Base-by-base conservation (phyloP, 2,113 vertebrate species). In the Entomyzon cyanotis region DNA sequence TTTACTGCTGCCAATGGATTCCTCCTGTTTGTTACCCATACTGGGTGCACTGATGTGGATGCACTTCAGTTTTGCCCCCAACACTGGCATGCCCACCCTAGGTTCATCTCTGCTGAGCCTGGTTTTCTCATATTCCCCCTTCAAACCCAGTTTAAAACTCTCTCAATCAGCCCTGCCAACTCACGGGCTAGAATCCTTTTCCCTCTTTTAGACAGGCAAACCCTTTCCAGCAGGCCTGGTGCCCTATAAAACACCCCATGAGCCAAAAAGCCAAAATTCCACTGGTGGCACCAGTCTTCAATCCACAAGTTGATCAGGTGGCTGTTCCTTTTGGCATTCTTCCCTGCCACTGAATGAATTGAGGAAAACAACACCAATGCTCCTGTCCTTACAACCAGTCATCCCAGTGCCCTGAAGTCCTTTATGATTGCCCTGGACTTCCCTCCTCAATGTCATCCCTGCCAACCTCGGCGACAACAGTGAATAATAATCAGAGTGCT, bases 61-160 rank as follows among this genome's bases (percentile, higher is more conserved):
- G 53, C 25, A n/a, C 20, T 22, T 46, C 53, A 68, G 28, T 53
- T 60, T 60, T 20, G 46, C 5, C 11, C 44, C 11, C 39, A 53
- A 0, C 0, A 1, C 33, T 53, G 27, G 33, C 33, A 27, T 39
- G 19, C 10, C 4, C 30, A 21, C 20, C 59, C 24, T 30, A 39
- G 23, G 19, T 20, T 75, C 20, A 30, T 31, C 20, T 68, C 46
- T 67, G 20, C 53, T 67, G 16, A n/a, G 60, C 12, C n/a, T 46
- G 30, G 9, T 53, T 74, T 60, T 60, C 18, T 30, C n/a, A n/a
- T 60, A 67, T n/a, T 68, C 17, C n/a, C 28, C 1, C 17, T 69
- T 83, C 30, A 41, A 67, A 41, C 2, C 11, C 47, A 31, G 30
- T 35, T 55, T 76, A 47, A 76, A 83, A n/a, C 70, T 14, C 17